Conservation (phyloP, 2,113 vertebrate species). For the Nerophis lumbriciformis region DNA sequence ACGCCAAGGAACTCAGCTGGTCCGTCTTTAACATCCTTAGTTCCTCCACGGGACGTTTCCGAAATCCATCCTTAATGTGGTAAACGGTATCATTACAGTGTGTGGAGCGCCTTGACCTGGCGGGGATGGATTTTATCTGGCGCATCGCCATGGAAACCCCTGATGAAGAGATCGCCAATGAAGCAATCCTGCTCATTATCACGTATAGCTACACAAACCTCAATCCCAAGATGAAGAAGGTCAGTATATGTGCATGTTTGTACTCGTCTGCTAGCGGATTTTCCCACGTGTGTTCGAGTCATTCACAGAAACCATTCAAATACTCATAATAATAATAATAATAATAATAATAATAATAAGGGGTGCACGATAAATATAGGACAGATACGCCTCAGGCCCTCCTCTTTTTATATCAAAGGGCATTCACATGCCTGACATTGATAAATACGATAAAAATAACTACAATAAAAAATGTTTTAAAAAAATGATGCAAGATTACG, state of each 20-base stretch:
- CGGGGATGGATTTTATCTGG: constrained; percentile 99
- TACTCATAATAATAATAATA: too few species aligned
- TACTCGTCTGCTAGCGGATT: background rate
- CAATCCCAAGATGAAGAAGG: constrained; percentile 97
- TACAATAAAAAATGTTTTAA: too few species aligned
- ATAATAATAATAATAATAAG: too few species aligned
- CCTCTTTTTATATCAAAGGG: too few species aligned
- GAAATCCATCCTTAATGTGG: background rate
- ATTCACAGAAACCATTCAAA: background rate
- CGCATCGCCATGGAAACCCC: constrained; percentile 98
- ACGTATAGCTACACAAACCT: constrained; percentile 98
- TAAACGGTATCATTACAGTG: constrained; percentile 68
- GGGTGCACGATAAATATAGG: too few species aligned
- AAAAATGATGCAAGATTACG: too few species aligned
- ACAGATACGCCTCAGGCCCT: too few species aligned
- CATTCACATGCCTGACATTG: too few species aligned
- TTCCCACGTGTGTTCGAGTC: background rate
- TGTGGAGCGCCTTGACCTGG: constrained; percentile 93
- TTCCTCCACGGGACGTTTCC: background rate
- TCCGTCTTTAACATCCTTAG: constrained; percentile 58
- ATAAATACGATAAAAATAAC: too few species aligned
- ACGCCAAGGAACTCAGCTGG: constrained; percentile 94
- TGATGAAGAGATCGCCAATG: constrained; percentile 98
- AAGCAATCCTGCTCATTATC: constrained; percentile 97
- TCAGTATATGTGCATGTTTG: constrained; percentile 36